Conservation (phyloP, 2,888 invertebrate species). For the Conistra vaccinii region DNA sequence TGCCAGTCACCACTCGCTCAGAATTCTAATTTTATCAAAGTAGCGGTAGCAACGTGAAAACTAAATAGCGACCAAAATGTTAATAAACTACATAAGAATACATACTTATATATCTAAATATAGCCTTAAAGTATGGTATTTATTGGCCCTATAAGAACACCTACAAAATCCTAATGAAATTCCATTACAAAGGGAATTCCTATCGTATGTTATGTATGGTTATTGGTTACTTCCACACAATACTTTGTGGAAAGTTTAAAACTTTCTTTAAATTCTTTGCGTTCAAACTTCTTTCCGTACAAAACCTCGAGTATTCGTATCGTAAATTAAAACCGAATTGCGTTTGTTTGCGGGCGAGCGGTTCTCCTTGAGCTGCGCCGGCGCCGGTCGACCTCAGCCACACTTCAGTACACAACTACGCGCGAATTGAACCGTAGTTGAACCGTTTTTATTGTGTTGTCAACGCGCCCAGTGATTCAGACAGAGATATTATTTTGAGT, state of each 20-base stretch:
- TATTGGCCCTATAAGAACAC: not conserved
- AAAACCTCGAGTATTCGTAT: conserved; percentile 41
- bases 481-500: conserved; percentile 38
- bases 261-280: conserved; percentile 16
- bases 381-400: conserved; percentile 67
- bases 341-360: conserved; percentile 62
- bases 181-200: not conserved
- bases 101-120: not conserved
- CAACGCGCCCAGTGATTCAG: conserved; percentile 51
- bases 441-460: conserved; percentile 65
- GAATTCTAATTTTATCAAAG: conserved; percentile 50
- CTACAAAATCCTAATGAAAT: too few species aligned
- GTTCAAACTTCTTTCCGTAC: conserved; percentile 31
- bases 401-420: conserved; percentile 61
- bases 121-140: not conserved
- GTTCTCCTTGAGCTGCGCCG: conserved; percentile 74
- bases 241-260: not conserved
- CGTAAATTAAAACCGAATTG: conserved; percentile 50
- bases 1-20: conserved; percentile 45
- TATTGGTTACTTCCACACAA: not conserved
- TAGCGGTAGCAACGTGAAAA: not conserved
- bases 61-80: conserved; percentile 1
- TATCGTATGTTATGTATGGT: not conserved
- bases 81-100: conserved; percentile 10
- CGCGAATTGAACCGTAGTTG: conserved; percentile 58